These are phyloP conservation scores for Varanus komodoensis DNA, from an alignment of 2,113 vertebrate genomes.

Conservation along the genomic window DNA sequence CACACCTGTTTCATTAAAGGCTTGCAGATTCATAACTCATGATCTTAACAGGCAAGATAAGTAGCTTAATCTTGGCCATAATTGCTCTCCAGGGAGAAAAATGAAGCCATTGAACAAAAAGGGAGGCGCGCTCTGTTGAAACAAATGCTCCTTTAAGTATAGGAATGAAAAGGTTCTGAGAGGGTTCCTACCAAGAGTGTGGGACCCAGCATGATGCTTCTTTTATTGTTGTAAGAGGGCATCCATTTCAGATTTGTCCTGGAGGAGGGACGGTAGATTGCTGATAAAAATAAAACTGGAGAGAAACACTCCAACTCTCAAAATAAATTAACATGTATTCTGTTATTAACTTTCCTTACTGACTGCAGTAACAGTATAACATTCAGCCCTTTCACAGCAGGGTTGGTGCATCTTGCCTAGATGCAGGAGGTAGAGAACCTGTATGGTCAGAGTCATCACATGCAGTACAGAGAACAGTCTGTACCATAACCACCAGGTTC, in stretches of 20 bases:
- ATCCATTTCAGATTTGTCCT: constrained; percentile 9
- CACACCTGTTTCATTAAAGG: neutral
- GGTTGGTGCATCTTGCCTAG: neutral
- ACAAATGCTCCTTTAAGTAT: constrained; percentile 9
- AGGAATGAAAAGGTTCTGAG: constrained; percentile 4
- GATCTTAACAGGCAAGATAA: constrained; percentile 13
- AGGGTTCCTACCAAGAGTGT: neutral
- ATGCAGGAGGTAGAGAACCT: constrained; percentile 4
- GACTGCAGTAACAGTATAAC: neutral
- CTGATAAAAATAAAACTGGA: constrained; percentile 12
- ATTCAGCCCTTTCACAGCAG: neutral
- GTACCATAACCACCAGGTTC: neutral
- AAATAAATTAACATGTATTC: neutral
- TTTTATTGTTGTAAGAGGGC: neutral
- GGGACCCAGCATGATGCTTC: neutral
- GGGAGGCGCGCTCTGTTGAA: neutral
- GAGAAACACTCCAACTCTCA: constrained; percentile 10
- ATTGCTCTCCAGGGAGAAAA: neutral
- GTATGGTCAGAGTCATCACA: too few relatives aligned
- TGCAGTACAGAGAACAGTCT: neutral
- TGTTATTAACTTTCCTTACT: constrained; percentile 7
- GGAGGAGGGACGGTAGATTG: neutral
- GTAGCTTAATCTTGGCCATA: neutral
- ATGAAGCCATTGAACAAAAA: neutral
- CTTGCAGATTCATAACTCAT: constrained; percentile 8